These are phyloP conservation scores for Myodes glareolus DNA, from an alignment of 2,113 vertebrate genomes.

Conservation along the genomic window DNA sequence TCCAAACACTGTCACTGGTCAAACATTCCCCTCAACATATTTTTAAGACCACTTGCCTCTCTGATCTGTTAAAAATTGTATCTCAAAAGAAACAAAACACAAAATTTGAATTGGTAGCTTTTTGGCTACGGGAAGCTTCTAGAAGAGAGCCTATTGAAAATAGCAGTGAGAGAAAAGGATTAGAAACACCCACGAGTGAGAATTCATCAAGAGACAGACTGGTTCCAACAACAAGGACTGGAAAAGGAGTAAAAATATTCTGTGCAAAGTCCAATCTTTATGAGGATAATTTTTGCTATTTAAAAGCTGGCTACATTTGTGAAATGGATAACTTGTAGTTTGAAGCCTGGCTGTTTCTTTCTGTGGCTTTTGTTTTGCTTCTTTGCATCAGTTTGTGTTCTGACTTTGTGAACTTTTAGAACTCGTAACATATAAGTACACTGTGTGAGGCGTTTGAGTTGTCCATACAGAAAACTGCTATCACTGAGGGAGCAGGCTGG, in stretches of 20 bases:
- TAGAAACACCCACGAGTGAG: background rate
- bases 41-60: background rate
- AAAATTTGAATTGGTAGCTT: background rate
- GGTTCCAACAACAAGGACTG: background rate
- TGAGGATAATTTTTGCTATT: background rate
- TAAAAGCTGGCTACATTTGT: background rate
- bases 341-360: background rate
- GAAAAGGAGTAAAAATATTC: background rate
- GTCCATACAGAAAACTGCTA: background rate
- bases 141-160: background rate
- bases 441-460: background rate
- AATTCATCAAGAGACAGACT: background rate
- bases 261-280: background rate
- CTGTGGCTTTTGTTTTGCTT: background rate
- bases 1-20: background rate
- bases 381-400: background rate
- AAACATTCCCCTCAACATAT: background rate
- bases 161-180: background rate
- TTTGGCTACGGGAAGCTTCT: background rate
- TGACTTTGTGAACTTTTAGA: slow-evolving; percentile 16
- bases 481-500: background rate
- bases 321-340: background rate
- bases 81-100: slow-evolving; percentile 31
- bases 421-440: background rate
- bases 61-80: slow-evolving; percentile 18